A percentile compares a stretch with the other conserved stretches of the same genome.
These are phyloP conservation scores for Eulemur albifrons DNA, from an alignment of 2,797 vertebrate genomes.

Conservation along the genomic window DNA sequence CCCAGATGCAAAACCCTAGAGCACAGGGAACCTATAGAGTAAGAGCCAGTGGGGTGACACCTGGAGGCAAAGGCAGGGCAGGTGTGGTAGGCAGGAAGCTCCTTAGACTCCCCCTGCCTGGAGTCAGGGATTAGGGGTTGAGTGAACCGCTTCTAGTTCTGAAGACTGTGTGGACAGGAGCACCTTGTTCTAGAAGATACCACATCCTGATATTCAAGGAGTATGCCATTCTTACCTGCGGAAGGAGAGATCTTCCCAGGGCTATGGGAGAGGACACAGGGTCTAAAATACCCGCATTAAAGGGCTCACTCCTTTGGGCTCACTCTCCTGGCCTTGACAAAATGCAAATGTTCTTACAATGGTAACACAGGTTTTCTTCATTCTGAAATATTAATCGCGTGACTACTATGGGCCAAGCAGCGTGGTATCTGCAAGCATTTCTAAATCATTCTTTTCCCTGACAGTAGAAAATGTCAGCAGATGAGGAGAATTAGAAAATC, in stretches of 20 bases:
- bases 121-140: background rate
- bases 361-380: background rate
- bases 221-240: accelerated
- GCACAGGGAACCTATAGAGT: background rate
- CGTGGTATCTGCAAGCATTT: background rate
- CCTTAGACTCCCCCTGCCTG: background rate
- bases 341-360: background rate
- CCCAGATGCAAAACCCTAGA: background rate
- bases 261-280: background rate
- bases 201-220: background rate
- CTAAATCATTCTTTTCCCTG: background rate
- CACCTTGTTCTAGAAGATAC: background rate
- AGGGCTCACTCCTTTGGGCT: background rate
- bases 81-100: too few relatives aligned
- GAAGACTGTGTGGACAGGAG: background rate
- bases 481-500: background rate
- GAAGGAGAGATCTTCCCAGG: background rate
- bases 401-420: background rate
- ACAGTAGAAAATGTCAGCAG: background rate
- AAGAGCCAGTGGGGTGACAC: background rate
- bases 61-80: background rate
- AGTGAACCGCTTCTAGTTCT: background rate
- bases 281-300: background rate
- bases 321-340: background rate
- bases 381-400: background rate